Evolutionary conservation across 2,888 invertebrate species (phyloP).

Genomic region (Mactromeris polynyma): DNA sequence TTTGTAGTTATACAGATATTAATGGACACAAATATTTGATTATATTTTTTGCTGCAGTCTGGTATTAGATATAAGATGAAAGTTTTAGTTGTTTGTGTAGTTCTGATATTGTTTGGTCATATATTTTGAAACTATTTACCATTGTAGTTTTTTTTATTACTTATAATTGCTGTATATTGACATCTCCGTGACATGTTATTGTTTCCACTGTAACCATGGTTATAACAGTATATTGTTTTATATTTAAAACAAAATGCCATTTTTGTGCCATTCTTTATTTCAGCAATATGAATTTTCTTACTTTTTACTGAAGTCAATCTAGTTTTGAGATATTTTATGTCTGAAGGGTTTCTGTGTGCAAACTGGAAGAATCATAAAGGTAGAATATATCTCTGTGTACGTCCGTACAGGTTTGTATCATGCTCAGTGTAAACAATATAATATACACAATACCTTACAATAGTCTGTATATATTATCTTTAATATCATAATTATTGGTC

Average conservation of each 20-base stretch:
- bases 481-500: too few species aligned
- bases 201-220: not conserved
- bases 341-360: slow-evolving; percentile 2
- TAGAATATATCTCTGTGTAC: not conserved
- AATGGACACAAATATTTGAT: not conserved
- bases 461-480: not conserved
- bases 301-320: not conserved
- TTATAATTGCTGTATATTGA: slow-evolving; percentile 1
- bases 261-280: slow-evolving; percentile 3
- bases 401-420: too few species aligned
- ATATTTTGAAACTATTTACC: slow-evolving; percentile 4
- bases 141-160: slow-evolving; percentile 14
- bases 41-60: not conserved
- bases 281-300: not conserved
- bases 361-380: not conserved
- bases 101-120: slow-evolving; percentile 2
- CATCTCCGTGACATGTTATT: not conserved
- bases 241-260: slow-evolving; percentile 10
- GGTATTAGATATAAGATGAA: not conserved
- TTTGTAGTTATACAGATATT: slow-evolving; percentile 1
- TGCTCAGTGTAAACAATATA: too few species aligned
- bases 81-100: not conserved
- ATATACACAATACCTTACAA: not conserved
- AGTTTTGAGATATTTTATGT: slow-evolving; percentile 13
- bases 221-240: slow-evolving; percentile 7